phyloP scores from a whole-genome alignment of 2,888 invertebrate genomes.

The Cantharis lateralis region DNA sequence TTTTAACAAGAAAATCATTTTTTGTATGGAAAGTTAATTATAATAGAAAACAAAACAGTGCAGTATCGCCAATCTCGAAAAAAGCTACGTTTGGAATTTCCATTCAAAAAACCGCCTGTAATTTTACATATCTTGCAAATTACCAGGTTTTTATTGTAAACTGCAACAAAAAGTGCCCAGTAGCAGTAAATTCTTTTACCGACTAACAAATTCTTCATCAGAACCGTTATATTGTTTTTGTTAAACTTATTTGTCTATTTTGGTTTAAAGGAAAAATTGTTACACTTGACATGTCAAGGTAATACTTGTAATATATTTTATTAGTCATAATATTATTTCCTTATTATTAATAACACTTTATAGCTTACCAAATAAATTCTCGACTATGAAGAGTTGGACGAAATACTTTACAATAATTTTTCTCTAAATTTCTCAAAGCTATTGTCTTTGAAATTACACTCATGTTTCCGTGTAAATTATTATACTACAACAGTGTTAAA shows the following conservation, averaged over 20 bases:
- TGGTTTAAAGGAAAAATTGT: not conserved
- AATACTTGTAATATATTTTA: not conserved
- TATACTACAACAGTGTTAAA: not conserved
- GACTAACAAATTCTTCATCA: not conserved
- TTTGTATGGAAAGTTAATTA: slow-evolving; percentile 4
- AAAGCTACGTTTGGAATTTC: not conserved
- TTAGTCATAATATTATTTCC: not conserved
- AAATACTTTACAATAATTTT: not conserved
- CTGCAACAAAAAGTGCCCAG: not conserved
- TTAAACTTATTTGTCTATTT: slow-evolving; percentile 1
- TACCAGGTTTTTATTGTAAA: not conserved
- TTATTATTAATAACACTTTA: not conserved
- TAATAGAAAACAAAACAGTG: not conserved
- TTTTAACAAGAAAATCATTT: slow-evolving; percentile 17
- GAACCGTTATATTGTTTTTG: not conserved
- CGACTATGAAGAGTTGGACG: not conserved
- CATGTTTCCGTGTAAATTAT: not conserved
- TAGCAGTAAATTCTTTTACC: slow-evolving; percentile 1
- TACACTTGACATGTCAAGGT: slow-evolving; percentile 2
- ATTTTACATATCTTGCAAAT: not conserved
- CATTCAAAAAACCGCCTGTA: not conserved
- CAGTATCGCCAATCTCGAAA: not conserved
- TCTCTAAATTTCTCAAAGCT: not conserved
- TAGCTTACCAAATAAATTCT: not conserved
- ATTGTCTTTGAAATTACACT: not conserved